Evolutionary conservation across 2,113 vertebrate species (phyloP).

Genomic region (Perca schrenkii): DNA sequence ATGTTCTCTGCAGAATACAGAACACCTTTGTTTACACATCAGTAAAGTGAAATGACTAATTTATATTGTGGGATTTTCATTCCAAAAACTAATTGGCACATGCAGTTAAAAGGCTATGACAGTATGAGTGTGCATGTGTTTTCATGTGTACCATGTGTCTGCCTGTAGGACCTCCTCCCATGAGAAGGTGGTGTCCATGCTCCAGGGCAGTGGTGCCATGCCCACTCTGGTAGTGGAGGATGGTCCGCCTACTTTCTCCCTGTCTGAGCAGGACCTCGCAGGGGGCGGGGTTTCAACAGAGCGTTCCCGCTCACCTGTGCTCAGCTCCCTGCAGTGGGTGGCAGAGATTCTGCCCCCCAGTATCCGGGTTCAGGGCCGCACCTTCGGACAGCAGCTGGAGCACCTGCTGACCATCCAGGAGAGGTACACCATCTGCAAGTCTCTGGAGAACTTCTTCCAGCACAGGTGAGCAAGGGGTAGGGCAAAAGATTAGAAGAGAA

Average conservation of each 20-base stretch:
- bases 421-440: constrained; percentile 93
- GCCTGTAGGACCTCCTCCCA: constrained; percentile 92
- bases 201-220: constrained; percentile 98
- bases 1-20: neutral
- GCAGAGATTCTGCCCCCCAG: constrained; percentile 97
- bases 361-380: constrained; percentile 95
- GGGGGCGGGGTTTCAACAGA: constrained; percentile 53
- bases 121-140: neutral
- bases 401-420: constrained; percentile 95
- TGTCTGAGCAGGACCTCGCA: constrained; percentile 72
- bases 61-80: no score
- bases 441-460: constrained; percentile 98
- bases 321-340: constrained; percentile 97
- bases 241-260: constrained; percentile 86
- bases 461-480: constrained; percentile 83
- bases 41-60: neutral
- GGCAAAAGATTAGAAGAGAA: neutral
- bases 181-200: constrained; percentile 99
- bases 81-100: neutral
- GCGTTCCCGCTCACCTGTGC: constrained; percentile 86
- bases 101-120: neutral
- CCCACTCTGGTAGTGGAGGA: constrained; percentile 97
- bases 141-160: constrained; percentile 3
- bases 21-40: neutral
- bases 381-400: constrained; percentile 98